Evolutionary conservation across 2,797 vertebrate genomes (phyloP), one percentile per base, ranked within the genome.

Genomic region (Miichthys miiuy): DNA sequence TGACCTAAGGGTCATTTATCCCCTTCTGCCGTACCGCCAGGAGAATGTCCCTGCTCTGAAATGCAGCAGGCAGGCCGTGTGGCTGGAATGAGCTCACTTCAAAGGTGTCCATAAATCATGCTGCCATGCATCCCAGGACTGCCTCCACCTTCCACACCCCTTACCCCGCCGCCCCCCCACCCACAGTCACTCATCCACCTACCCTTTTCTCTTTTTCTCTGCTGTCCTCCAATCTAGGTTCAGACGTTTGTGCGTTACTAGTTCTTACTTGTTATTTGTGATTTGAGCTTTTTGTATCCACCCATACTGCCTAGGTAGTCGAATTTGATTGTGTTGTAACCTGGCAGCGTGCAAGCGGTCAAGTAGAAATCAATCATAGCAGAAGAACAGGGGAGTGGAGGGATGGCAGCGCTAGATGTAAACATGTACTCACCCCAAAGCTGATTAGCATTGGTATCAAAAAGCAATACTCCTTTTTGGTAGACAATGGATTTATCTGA

Each of bases 31-130:
- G 41, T 73, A 63, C 62, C 23, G 38, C 70, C 62, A 77, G 78
- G 78, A 86, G 82, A 90, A 83, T 54, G 76, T 80, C 84, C 75
- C 78, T 23, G 71, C 75, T 82, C 85, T 81, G 78, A 89, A 82
- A 91, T 79, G 84, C 85, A 85, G 87, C 81, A 82, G 72, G 72
- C 90, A 82, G 85, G 78, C 88, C 54, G 76, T 68, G 83, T 83
- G 85, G 86, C 83, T 92, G 86, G 81, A 94, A 91, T 89, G 84
- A 93, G 86, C 90, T 92, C 82, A 91, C 93, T 94, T 95, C 92
- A 95, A 94, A 95, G 92, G 82, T 90, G 90, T 91, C 88, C 89
- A 94, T 94, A 95, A 95, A 94, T 95, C 93, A 95, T 88, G 70
- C 88, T 91, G 89, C 91, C 91, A 84, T 81, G 78, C 47, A 65